A percentile compares a stretch with the other conserved stretches of the same genome.
These are phyloP conservation scores for Musca domestica DNA, from an alignment of 1,140 invertebrate genomes.

Conservation along the genomic window DNA sequence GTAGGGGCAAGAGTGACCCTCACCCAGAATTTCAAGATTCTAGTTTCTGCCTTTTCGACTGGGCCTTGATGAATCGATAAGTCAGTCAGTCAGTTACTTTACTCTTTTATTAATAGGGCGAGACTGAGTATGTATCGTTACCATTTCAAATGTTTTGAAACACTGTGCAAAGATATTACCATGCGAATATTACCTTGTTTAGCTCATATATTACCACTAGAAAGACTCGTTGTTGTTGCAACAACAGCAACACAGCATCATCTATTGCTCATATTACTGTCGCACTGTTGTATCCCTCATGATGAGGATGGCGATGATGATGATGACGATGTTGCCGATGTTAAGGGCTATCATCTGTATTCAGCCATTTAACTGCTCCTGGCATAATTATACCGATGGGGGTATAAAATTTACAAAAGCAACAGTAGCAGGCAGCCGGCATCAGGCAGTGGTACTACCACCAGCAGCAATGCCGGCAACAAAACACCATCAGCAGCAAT, in stretches of 20 bases:
- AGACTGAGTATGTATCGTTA: too few relatives aligned
- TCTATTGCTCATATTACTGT: not conserved
- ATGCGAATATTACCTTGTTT: too few relatives aligned
- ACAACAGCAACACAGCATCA: not conserved
- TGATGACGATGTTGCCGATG: not conserved
- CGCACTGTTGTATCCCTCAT: not conserved
- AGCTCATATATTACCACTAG: too few relatives aligned
- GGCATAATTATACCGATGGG: slow-evolving; percentile 12
- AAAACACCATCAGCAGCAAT: not conserved
- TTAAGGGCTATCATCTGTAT: slow-evolving; percentile 3
- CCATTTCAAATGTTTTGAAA: too few relatives aligned
- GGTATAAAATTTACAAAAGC: not conserved
- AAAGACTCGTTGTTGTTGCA: not conserved
- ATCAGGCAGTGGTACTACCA: not conserved
- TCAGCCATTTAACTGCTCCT: slow-evolving; percentile 12
- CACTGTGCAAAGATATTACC: too few relatives aligned
- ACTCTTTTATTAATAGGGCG: too few relatives aligned
- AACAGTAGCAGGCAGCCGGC: not conserved
- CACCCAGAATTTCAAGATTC: too few relatives aligned
- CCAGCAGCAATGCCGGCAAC: not conserved
- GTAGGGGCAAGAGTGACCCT: too few relatives aligned
- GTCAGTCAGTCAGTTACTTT: too few relatives aligned
- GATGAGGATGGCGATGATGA: too few relatives aligned
- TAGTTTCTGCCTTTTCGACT: too few relatives aligned
- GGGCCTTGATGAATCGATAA: too few relatives aligned